Percentiles rank a stretch among this genome's conserved stretches.
phyloP scores from a whole-genome alignment of 2,797 vertebrate genomes.

The Syngnathus acus region DNA sequence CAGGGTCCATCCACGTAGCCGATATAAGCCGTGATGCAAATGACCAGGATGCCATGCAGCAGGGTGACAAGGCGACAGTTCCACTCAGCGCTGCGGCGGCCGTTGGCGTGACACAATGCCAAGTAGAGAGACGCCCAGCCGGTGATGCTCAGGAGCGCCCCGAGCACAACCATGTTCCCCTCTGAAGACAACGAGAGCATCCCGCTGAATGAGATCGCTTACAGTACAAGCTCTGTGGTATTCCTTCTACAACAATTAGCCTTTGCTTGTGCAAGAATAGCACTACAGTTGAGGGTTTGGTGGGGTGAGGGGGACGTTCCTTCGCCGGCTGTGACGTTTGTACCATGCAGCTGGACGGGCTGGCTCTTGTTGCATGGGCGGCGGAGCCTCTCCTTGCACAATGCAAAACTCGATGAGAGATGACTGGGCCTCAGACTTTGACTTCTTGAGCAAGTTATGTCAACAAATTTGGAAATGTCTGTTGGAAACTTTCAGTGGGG shows the following conservation, averaged over 20 bases:
- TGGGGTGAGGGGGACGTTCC: conserved; percentile 64
- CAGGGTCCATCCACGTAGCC: conserved; percentile 93
- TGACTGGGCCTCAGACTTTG: conserved; percentile 28
- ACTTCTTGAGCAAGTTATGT: background rate
- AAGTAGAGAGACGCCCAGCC: conserved; percentile 82
- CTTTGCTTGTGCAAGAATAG: conserved; percentile 67
- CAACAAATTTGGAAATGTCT: conserved; percentile 2
- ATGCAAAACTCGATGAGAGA: conserved; percentile 53
- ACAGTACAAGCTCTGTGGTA: conserved; percentile 55
- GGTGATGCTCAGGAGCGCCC: conserved; percentile 73
- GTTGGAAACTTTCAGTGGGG: background rate
- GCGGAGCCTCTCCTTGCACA: conserved; percentile 26
- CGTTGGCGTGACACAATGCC: conserved; percentile 73
- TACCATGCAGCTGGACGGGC: conserved; percentile 53
- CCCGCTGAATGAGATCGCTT: conserved; percentile 49
- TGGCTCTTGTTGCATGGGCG: conserved; percentile 31
- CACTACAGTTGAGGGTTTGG: conserved; percentile 56
- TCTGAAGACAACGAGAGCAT: conserved; percentile 39
- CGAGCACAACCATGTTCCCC: conserved; percentile 68
- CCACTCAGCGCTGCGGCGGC: conserved; percentile 79
- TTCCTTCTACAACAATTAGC: conserved; percentile 64
- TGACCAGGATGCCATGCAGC: conserved; percentile 83
- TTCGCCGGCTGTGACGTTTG: conserved; percentile 57
- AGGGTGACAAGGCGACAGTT: conserved; percentile 92
- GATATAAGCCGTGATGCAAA: conserved; percentile 84